Conservation (phyloP, 2,113 vertebrate genomes). For the Oreotrochilus melanogaster region DNA sequence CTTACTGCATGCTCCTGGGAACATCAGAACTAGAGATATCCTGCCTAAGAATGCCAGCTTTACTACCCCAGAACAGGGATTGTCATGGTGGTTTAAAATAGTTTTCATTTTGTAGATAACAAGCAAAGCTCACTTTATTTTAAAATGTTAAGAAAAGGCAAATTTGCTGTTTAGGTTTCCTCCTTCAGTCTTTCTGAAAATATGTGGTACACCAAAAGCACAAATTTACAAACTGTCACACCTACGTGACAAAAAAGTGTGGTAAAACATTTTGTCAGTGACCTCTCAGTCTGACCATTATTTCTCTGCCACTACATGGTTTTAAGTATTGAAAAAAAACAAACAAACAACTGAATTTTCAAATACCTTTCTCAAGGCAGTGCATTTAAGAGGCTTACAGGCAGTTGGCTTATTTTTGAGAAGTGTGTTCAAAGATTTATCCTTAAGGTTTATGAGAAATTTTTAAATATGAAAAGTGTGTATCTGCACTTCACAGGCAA, state of each 20-base stretch:
- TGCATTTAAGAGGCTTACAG: neutral
- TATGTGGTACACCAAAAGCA: neutral
- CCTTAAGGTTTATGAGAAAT: neutral
- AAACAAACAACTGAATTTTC: neutral
- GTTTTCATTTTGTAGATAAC: neutral
- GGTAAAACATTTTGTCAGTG: neutral
- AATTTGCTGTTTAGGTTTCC: neutral
- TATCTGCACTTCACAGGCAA: neutral
- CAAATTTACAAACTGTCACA: neutral
- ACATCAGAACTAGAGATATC: neutral
- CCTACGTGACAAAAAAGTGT: rapidly evolving
- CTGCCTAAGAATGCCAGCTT: neutral
- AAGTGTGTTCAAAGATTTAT: neutral
- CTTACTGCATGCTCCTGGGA: neutral
- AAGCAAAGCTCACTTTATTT: neutral
- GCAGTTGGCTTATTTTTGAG: neutral
- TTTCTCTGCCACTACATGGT: neutral
- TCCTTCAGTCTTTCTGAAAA: neutral
- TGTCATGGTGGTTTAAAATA: neutral
- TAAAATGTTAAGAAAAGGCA: neutral
- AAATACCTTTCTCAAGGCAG: neutral
- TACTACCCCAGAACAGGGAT: neutral
- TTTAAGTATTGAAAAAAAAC: neutral
- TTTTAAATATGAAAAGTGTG: neutral
- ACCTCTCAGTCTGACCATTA: neutral